Evolutionary conservation across 2,888 invertebrate genomes (phyloP), one percentile per base, ranked within the genome.

Genomic region (Noctua pronuba): DNA sequence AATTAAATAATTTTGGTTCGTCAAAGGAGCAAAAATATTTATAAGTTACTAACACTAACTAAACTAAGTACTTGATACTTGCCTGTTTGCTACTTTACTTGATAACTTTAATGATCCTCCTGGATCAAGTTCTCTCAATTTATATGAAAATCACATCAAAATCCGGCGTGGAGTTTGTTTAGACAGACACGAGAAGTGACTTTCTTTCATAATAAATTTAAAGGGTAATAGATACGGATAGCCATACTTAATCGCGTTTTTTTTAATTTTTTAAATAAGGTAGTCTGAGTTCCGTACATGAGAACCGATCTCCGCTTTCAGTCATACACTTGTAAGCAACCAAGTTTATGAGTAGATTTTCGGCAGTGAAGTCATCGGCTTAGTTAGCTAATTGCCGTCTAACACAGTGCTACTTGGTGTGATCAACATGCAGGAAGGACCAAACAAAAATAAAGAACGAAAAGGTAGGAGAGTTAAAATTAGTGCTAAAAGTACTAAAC

Each of bases 321-420:
- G 46, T 71, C n/a, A 49, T 67, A 46, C 13, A 70, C 77, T 88
- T 88, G 75, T 44, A 35, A 41, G 16, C 35, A 21, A 77, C 41
- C 31, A 75, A 70, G 75, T 84, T 76, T 73, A 58, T 60, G 62
- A 21, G 58, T 62, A 79, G 65, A 85, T 85, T 88, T 91, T 88
- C 84, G 89, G 87, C 83, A 86, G 80, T 89, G 86, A 88, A 88
- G 79, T 87, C 84, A 90, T 90, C 82, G 86, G 83, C 72, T 90
- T 88, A 91, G 92, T 90, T 86, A 79, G 85, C 86, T 88, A 89
- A 92, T 90, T 92, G 87, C 86, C 79, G 79, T 82, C 88, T 89
- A 75, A 82, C 85, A 78, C 74, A 79, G 88, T 80, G 84, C 80
- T 84, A 77, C 86, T 28, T 69, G 55, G 60, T 75, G 58, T 75